Base-by-base conservation (phyloP, 2,113 vertebrate species). In the Apodemus sylvaticus region DNA sequence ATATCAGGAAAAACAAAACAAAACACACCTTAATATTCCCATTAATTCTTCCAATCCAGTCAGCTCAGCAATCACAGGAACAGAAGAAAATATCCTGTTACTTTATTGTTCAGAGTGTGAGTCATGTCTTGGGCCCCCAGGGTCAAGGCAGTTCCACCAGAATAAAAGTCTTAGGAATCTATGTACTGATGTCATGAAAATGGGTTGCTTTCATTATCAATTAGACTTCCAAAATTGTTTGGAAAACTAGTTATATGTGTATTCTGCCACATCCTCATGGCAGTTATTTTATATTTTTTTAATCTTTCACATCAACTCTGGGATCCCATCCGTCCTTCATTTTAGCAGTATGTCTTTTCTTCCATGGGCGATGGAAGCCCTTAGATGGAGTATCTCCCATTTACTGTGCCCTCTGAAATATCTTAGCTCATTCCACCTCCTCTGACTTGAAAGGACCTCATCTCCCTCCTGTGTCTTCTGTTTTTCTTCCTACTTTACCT, bases 291-390 rank as follows among this genome's bases (percentile, higher is more conserved):
- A 81, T 70, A 86, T 14, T 31, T 64, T 68, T 71, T 71, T n/a
- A n/a, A 74, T 76, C 55, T 94, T 68, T 36, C 17, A 74, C 7
- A 36, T 55, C 12, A 79, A 79, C 3, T 20, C 24, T 42, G 64
- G 79, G 81, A 91, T 87, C 8, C 31, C 36, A 48, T 48, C 16
- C 26, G 66, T 68, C 13, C 26, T 93, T 66, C 8, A 24, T 87
- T 87, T 74, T 66, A 74, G 31, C 81, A 58, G 39, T 82, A 74
- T 82, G 68, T 91, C 39, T 87, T 91, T 87, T 74, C 70, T 81
- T 66, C 45, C 45, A 79, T 39, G 73, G 77, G 74, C 53, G 22
- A 36, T 62, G 83, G 64, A 74, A 7, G 45, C 55, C 24, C 31
- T 91, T 83, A 89, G 36, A 71, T 53, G 71, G 53, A 93, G n/a